phyloP scores from a whole-genome alignment of 53 echinoderm and acorn worm genomes.

The Mesocentrotus franciscanus region DNA sequence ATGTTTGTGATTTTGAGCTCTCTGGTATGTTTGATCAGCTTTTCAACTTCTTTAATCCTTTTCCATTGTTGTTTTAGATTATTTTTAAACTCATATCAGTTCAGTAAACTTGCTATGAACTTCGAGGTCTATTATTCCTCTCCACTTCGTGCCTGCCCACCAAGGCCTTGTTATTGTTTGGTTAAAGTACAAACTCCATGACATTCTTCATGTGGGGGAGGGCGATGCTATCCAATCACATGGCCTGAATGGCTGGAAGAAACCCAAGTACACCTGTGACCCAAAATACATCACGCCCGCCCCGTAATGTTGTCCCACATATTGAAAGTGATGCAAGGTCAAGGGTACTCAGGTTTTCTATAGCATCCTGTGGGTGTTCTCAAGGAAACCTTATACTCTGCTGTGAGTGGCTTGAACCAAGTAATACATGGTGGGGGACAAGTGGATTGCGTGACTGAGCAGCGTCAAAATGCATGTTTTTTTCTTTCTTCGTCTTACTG shows the following conservation, averaged over 20 bases:
- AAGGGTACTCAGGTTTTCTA: conserved; percentile 44
- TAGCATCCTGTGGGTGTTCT: conserved; percentile 17
- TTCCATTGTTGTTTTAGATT: background rate
- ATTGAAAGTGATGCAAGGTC: conserved; percentile 42
- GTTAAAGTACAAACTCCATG: conserved; percentile 26
- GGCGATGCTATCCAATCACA: conserved; percentile 17
- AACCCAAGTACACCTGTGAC: conserved; percentile 50
- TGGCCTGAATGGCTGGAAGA: background rate
- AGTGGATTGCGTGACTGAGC: conserved; percentile 27
- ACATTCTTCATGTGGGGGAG: background rate
- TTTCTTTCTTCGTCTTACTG: background rate
- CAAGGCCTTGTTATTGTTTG: conserved; percentile 34
- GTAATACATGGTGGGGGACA: background rate
- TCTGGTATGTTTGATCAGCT: background rate
- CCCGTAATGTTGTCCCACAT: conserved; percentile 55
- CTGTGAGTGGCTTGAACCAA: conserved; percentile 6
- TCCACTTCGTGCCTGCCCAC: background rate
- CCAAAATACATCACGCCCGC: conserved; percentile 35
- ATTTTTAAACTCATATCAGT: background rate
- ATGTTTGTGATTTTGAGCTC: background rate
- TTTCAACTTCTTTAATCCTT: background rate
- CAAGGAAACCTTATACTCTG: conserved; percentile 37
- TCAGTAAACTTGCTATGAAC: conserved; percentile 46
- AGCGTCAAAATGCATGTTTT: conserved; percentile 2
- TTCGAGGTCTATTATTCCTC: background rate